Base-by-base conservation (phyloP, 1,140 invertebrate genomes). In the Oppia nitens region DNA sequence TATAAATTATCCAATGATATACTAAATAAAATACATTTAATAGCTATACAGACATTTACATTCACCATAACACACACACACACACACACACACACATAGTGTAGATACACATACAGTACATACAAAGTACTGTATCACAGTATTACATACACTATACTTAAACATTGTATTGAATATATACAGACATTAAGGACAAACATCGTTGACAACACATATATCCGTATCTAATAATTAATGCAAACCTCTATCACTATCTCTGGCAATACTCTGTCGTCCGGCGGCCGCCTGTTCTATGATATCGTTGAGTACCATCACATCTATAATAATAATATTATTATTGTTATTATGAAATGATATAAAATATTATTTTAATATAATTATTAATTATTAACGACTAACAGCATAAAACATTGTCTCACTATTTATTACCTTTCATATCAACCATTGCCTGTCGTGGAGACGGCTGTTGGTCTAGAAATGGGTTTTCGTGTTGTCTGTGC, bases 301-400 rank as follows among this genome's bases (percentile, higher is more conserved):
- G 72, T 93, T 94, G 64, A 97, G 74, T 60, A 95, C 90, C 88
- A 95, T 91, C 53, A 96, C 89, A 79, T 97, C 92, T 96, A 74
- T 21, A 78, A 79, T 63, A 63, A 60, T 59, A 62, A 62, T 65
- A 50, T 54, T 60, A 51, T 57, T 56, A 55, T 25, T 14, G 14
- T 21, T 21, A 47, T 9, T 51, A 55, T 20, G 26, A 20, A 55
- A 3, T 55, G 1, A 55, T 3, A 20, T 24, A 12, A 11, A 53
- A 53, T 4, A 11, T 11, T 24, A 23, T 14, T 12, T 40, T n/a
- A n/a, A n/a, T n/a, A 53, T 21, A 53, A 9, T n/a, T n/a, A 2
- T 14, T 47, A 53, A n/a, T 53, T 23, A 53, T 2, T 53, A 47
- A 53, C 2, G 17, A 50, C 24, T 17, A 50, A 50, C 9, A 17